phyloP scores from a whole-genome alignment of 2,888 invertebrate genomes.

The Lasius platythorax region DNA sequence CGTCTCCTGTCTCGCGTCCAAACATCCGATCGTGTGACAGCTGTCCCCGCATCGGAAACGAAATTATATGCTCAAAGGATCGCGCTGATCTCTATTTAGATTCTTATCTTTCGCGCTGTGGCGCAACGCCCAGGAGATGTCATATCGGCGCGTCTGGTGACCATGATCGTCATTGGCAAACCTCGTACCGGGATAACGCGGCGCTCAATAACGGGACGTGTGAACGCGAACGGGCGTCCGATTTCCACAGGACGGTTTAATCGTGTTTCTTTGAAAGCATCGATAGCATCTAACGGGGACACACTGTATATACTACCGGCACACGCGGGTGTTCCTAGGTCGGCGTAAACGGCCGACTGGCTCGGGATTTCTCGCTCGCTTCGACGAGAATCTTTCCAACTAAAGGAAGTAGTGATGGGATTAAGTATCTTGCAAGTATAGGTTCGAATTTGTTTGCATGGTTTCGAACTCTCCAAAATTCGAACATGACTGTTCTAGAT shows the following conservation, averaged over 20 bases:
- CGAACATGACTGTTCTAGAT: too few relatives aligned
- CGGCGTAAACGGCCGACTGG: slow-evolving; percentile 9
- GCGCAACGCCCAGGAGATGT: slow-evolving; percentile 72
- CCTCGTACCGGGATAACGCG: slow-evolving; percentile 7
- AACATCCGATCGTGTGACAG: slow-evolving; percentile 81
- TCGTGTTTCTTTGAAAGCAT: slow-evolving; percentile 65
- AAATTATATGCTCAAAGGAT: slow-evolving; percentile 85
- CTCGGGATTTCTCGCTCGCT: not conserved
- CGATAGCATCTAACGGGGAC: slow-evolving; percentile 65
- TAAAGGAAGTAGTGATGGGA: not conserved
- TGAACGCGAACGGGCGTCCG: slow-evolving; percentile 74
- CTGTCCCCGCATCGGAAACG: slow-evolving; percentile 84
- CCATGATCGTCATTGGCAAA: slow-evolving; percentile 64
- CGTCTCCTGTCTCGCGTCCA: slow-evolving; percentile 52
- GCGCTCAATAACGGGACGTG: slow-evolving; percentile 70
- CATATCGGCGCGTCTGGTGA: slow-evolving; percentile 37
- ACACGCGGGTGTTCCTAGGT: not conserved
- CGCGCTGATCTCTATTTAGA: slow-evolving; percentile 85
- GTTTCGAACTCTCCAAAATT: too few relatives aligned
- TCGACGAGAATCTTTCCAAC: not conserved
- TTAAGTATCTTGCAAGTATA: too few relatives aligned
- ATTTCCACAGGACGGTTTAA: slow-evolving; percentile 74
- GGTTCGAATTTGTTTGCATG: too few relatives aligned
- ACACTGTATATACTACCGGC: slow-evolving; percentile 1
- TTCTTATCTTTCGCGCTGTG: slow-evolving; percentile 80